A percentile compares a stretch with the other conserved stretches of the same genome.
Conservation (phyloP, 2,797 vertebrate species). For the Pristis pectinata region DNA sequence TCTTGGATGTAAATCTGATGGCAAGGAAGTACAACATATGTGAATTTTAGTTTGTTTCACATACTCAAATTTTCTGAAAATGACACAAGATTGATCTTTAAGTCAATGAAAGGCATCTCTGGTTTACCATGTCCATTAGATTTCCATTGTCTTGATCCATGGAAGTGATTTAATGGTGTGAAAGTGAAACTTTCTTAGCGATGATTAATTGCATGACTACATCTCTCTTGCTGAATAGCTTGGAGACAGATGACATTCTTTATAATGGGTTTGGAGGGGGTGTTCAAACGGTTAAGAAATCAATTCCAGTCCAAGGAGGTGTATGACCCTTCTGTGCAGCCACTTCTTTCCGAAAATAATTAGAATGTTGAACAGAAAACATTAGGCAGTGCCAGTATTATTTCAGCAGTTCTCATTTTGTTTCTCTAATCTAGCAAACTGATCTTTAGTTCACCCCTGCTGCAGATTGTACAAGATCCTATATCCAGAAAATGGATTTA, state of each 20-base stretch:
- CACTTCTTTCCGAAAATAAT: background rate
- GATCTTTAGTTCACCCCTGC: background rate
- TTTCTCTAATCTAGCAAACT: background rate
- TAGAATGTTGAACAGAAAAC: background rate
- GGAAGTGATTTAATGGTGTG: background rate
- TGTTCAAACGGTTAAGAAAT: background rate
- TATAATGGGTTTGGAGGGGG: background rate
- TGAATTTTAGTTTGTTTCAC: background rate
- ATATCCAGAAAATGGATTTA: background rate
- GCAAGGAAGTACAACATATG: background rate
- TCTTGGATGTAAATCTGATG: background rate
- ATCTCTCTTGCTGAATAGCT: background rate
- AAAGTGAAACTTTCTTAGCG: background rate
- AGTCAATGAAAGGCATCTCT: background rate
- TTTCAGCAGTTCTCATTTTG: background rate
- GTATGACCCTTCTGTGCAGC: background rate
- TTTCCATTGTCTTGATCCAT: constrained; percentile 1
- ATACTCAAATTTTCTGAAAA: background rate
- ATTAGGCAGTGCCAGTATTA: background rate
- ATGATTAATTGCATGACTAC: background rate
- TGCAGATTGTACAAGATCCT: background rate
- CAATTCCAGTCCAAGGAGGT: background rate
- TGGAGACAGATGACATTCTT: background rate
- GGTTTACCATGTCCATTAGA: background rate
- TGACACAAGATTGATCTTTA: background rate